A percentile compares a stretch with the other conserved stretches of the same genome.
Conservation (phyloP, 2,113 vertebrate genomes). For the Pygoscelis adeliae region DNA sequence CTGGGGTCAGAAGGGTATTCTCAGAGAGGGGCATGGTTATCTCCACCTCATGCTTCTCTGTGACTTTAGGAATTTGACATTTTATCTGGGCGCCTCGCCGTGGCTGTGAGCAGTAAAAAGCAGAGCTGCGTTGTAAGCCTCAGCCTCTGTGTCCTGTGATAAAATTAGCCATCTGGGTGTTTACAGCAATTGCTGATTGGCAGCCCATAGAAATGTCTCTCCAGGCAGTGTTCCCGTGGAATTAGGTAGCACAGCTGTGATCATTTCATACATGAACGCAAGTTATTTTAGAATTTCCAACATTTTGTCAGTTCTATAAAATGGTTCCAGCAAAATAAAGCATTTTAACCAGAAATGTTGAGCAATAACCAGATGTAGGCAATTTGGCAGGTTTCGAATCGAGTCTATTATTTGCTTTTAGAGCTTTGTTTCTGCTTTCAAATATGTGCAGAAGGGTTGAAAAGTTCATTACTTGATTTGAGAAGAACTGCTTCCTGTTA, state of each 20-base stretch:
- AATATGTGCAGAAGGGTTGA: not conserved
- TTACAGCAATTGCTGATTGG: constrained; percentile 46
- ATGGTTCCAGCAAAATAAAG: constrained; percentile 58
- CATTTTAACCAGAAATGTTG: constrained; percentile 59
- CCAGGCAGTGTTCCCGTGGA: constrained; percentile 62
- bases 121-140: not conserved
- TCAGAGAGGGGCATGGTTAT: fast-evolving
- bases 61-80: constrained; percentile 10
- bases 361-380: constrained; percentile 68
- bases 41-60: not conserved
- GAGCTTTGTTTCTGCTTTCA: constrained; percentile 44
- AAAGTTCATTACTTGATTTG: constrained; percentile 29
- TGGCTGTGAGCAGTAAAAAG: constrained; percentile 1
- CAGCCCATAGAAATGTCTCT: constrained; percentile 58
- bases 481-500: not conserved
- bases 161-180: constrained; percentile 71
- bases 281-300: constrained; percentile 58
- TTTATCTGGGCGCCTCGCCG: not conserved
- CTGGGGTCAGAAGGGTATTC: not conserved
- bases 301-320: constrained; percentile 54
- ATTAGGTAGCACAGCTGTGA: constrained; percentile 68
- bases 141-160: constrained; percentile 57
- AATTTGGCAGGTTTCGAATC: constrained; percentile 25
- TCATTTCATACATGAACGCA: constrained; percentile 39
- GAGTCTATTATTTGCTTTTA: constrained; percentile 50